Percentiles rank a stretch among this genome's conserved stretches.
Evolutionary conservation across 2,888 invertebrate genomes (phyloP).

Genomic region (Gortyna flavago): DNA sequence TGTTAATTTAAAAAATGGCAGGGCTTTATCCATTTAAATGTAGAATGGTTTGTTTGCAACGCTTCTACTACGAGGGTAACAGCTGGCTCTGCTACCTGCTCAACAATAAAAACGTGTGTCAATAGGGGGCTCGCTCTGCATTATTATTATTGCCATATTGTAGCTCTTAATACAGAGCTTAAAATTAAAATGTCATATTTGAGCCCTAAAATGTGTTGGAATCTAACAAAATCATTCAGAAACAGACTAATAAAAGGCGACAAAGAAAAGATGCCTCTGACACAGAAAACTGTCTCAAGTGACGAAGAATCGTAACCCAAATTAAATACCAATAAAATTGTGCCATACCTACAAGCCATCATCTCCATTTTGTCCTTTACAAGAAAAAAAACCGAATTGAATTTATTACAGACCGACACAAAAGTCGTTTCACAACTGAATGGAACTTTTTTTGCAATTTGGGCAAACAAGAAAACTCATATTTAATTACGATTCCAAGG

Average conservation of each 20-base stretch:
- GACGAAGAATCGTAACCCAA: conserved; percentile 18
- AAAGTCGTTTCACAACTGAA: conserved; percentile 52
- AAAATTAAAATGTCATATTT: conserved; percentile 24
- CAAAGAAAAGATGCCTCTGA: neutral
- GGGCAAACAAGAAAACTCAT: conserved; percentile 59
- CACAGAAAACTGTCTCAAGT: conserved; percentile 7
- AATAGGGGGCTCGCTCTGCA: conserved; percentile 77
- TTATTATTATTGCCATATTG: conserved; percentile 63
- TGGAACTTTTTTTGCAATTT: conserved; percentile 59
- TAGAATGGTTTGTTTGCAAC: conserved; percentile 80
- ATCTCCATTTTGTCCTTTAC: conserved; percentile 33
- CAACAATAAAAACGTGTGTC: conserved; percentile 82
- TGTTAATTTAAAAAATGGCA: conserved; percentile 77
- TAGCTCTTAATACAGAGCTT: conserved; percentile 51
- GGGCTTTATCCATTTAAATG: conserved; percentile 73
- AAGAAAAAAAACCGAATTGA: conserved; percentile 43
- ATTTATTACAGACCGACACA: conserved; percentile 46
- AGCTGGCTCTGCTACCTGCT: conserved; percentile 86
- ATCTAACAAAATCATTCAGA: neutral
- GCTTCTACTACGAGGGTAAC: conserved; percentile 79
- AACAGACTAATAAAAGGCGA: neutral
- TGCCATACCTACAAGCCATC: conserved; percentile 12
- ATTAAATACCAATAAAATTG: conserved; percentile 21
- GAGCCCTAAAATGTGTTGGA: neutral
- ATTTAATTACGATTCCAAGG: conserved; percentile 63